Evolutionary conservation across 1,140 invertebrate genomes (phyloP).

Genomic region (Hylyphantes graminicola): DNA sequence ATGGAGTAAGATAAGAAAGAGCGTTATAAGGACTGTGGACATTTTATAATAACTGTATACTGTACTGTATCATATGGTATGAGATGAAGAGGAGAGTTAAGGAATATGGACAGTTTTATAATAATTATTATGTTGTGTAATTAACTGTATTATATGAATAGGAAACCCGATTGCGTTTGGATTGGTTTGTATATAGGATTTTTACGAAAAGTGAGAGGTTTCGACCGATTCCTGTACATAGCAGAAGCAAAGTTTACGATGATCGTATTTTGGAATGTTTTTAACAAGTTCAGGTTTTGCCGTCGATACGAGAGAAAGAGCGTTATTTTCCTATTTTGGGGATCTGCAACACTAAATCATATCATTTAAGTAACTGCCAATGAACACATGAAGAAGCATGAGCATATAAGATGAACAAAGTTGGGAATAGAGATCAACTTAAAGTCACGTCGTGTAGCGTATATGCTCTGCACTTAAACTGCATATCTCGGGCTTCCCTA

Average conservation of each 20-base stretch:
- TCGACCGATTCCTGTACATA: conserved; percentile 15
- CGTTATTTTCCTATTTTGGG: conserved; percentile 28
- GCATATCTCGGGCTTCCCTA: conserved; percentile 54
- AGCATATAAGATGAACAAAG: conserved; percentile 11
- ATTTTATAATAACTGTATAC: no score
- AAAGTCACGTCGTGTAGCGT: conserved; percentile 16
- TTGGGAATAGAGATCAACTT: neutral
- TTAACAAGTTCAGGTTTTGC: conserved; percentile 4
- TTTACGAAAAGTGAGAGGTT: conserved; percentile 1
- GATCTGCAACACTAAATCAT: conserved; percentile 13
- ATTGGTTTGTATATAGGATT: conserved; percentile 38
- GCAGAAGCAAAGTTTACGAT: neutral
- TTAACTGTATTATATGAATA: neutral
- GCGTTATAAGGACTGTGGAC: no score
- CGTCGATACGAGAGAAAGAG: neutral
- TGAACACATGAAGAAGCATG: conserved; percentile 19
- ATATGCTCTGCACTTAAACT: conserved; percentile 26
- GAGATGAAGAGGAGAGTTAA: no score
- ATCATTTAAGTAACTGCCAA: conserved; percentile 8
- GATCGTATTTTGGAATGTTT: conserved; percentile 16
- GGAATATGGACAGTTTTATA: no score
- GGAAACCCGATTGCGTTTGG: conserved; percentile 10
- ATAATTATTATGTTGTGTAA: no score
- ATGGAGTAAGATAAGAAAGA: no score
- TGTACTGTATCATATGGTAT: no score